These are phyloP conservation scores for Cremastinae sp. DNA, from an alignment of 2,888 invertebrate species.

Conservation along the genomic window DNA sequence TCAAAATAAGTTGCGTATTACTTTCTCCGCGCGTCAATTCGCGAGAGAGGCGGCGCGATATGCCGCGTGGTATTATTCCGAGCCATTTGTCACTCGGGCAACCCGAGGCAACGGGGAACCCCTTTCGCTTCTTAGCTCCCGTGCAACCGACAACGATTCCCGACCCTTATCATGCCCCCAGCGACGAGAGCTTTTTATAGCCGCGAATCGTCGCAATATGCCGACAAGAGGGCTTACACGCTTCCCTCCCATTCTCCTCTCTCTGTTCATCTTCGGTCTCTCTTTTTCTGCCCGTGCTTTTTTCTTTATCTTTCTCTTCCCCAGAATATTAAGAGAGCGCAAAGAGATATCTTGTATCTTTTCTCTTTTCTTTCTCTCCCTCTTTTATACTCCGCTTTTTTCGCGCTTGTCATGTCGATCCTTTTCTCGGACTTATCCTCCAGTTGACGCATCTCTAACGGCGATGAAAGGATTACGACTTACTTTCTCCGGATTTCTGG, in stretches of 20 bases:
- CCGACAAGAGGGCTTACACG: slow-evolving; percentile 78
- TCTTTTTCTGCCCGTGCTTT: too few relatives aligned
- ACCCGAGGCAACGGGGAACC: slow-evolving; percentile 74
- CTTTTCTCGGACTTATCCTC: slow-evolving; percentile 16
- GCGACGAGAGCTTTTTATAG: slow-evolving; percentile 76
- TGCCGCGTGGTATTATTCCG: slow-evolving; percentile 79
- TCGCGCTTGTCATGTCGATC: slow-evolving; percentile 25
- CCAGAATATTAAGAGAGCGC: slow-evolving; percentile 77
- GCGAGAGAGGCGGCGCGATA: slow-evolving; percentile 4
- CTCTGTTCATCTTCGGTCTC: too few relatives aligned
- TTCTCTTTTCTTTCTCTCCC: slow-evolving; percentile 47
- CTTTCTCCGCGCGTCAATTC: slow-evolving; percentile 48
- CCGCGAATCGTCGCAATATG: slow-evolving; percentile 80
- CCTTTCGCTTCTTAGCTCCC: slow-evolving; percentile 74
- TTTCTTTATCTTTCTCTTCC: slow-evolving; percentile 38
- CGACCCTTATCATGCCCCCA: slow-evolving; percentile 55
- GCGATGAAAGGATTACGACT: slow-evolving; percentile 29
- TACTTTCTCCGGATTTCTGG: slow-evolving; percentile 21
- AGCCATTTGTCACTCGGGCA: slow-evolving; percentile 79
- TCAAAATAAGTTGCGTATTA: too few relatives aligned
- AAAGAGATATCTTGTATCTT: slow-evolving; percentile 69
- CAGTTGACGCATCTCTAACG: slow-evolving; percentile 10
- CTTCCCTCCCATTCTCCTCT: slow-evolving; percentile 54
- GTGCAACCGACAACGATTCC: slow-evolving; percentile 52
- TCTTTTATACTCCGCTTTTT: slow-evolving; percentile 18